phyloP scores from a whole-genome alignment of 2,888 invertebrate species.

The Dioctria linearis region DNA sequence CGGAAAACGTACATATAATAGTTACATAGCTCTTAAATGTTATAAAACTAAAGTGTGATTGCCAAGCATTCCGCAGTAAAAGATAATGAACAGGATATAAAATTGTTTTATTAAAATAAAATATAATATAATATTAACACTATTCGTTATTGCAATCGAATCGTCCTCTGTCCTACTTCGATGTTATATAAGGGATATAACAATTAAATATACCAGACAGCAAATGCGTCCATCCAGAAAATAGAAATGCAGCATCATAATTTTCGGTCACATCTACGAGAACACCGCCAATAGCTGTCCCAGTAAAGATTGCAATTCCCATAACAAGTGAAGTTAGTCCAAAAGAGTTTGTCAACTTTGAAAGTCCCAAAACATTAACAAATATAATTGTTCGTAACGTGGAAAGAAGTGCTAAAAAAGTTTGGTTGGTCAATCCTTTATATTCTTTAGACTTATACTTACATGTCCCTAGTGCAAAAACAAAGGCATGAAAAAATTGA shows the following conservation, averaged over 20 bases:
- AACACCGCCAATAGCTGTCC: constrained; percentile 71
- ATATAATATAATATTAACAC: neutral
- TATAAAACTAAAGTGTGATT: too few species aligned
- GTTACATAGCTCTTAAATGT: too few species aligned
- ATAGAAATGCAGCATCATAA: constrained; percentile 62
- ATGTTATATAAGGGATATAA: neutral
- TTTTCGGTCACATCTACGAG: constrained; percentile 62
- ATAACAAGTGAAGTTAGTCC: constrained; percentile 83
- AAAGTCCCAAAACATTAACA: constrained; percentile 82
- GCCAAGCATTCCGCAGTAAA: too few species aligned
- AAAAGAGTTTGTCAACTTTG: constrained; percentile 85
- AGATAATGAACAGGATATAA: too few species aligned
- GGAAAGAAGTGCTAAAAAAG: constrained; percentile 78
- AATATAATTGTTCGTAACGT: constrained; percentile 83
- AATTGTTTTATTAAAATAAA: too few species aligned
- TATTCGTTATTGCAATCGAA: neutral
- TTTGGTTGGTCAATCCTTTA: neutral
- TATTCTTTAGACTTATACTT: neutral
- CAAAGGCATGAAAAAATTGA: constrained; percentile 40
- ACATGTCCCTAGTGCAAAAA: constrained; percentile 47
- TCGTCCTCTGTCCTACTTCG: neutral
- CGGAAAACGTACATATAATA: too few species aligned
- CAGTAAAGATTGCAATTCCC: constrained; percentile 81
- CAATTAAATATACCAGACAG: neutral
- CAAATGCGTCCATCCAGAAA: constrained; percentile 62